These are phyloP conservation scores for Julus scandinavius DNA, from an alignment of 2,888 invertebrate species.

Conservation along the genomic window DNA sequence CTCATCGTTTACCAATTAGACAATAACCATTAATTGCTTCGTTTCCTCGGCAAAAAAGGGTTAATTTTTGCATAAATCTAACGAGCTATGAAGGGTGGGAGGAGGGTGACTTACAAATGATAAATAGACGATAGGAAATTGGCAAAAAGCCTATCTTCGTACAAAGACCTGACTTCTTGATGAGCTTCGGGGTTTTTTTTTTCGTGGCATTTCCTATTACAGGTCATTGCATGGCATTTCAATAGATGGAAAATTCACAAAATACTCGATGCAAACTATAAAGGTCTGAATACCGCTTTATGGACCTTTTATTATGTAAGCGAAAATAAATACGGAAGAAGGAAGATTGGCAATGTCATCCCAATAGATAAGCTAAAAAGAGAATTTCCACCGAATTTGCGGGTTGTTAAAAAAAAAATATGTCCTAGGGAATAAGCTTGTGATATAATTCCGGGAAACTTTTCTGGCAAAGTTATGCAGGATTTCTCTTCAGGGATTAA, in stretches of 20 bases:
- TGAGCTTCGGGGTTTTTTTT: neutral
- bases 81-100: neutral
- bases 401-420: neutral
- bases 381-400: neutral
- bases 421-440: neutral
- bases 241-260: neutral
- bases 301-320: slow-evolving; percentile 7
- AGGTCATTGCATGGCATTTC: slow-evolving; percentile 26
- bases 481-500: neutral
- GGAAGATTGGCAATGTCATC: neutral
- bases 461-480: neutral
- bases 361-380: neutral
- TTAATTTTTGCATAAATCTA: slow-evolving; percentile 14
- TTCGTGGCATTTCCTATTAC: neutral
- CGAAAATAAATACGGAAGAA: slow-evolving; percentile 7
- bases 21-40: neutral
- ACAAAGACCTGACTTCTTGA: slow-evolving; percentile 27
- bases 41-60: neutral
- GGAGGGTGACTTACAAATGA: neutral
- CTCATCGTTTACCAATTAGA: slow-evolving; percentile 28
- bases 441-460: neutral
- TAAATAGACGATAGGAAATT: slow-evolving; percentile 23
- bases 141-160: slow-evolving; percentile 17
- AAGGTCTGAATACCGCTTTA: neutral
- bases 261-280: neutral